Evolutionary conservation across 2,888 invertebrate species (phyloP), one percentile per base, ranked within the genome.

Genomic region (Zhuqinia jingwanae): DNA sequence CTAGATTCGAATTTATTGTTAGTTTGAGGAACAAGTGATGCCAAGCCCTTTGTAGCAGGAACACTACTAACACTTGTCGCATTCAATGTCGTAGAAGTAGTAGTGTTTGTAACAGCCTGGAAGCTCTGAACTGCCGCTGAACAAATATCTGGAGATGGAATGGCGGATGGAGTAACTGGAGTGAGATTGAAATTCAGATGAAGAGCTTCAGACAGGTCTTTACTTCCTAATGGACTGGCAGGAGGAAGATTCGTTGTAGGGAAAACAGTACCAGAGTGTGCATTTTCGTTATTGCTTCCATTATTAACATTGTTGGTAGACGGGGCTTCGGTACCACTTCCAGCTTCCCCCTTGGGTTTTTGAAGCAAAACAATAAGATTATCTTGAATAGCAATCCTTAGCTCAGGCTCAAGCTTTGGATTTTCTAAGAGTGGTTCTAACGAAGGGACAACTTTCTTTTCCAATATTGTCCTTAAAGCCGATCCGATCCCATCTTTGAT

Each of bases 401-500:
- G 93, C 92, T 97, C 97, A 90, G 95, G 94, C 92, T 98, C 98
- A 90, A 97, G 93, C 92, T 97, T 97, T 2, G 96, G 95, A 92
- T 96, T 97, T 92, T 97, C 97, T 93, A 98, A 97, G 83, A 98
- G 93, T 6, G 97, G 97, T 91, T 96, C 95, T 83, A 98, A 93
- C 89, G 96, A 96, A n/a, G 96, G 96, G 88, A 97, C 93, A 36
- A 99, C 99, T 92, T 98, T 95, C 93, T 99, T 99, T 91, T 97
- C 97, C 89, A 97, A 94, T 91, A 98, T 97, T 92, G 96, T 96
- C 90, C 95, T 94, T 22, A 98, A 93, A 5, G 97, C 97, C 88
- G 96, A 95, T 92, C 95, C 96, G 91, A 97, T 96, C 15, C 97
- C 97, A 91, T 95, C 94, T 91, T 95, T 94, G 6, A 98, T 96